Evolutionary conservation across 2,113 vertebrate species (phyloP), one percentile per base, ranked within the genome.

Genomic region (Fulica atra): DNA sequence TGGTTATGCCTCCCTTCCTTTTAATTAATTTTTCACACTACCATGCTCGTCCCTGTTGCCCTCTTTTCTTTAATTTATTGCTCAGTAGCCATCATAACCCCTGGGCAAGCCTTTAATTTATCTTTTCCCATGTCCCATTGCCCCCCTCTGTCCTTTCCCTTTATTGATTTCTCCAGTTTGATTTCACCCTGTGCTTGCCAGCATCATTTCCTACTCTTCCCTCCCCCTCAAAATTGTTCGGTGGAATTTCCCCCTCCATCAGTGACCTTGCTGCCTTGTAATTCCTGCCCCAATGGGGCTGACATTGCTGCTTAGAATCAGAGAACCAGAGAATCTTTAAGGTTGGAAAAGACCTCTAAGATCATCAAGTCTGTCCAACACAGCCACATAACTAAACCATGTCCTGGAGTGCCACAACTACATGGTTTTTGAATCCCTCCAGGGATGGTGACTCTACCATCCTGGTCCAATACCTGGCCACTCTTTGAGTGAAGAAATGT

Each of bases 1-100:
- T 66, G 59, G 95, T 89, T 97, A 87, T 94, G 95, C 94, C 90
- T 97, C 82, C 66, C 73, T 95, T 96, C 77, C 82, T 94, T 96
- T 96, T 95, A 96, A 97, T 97, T 97, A 95, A 87, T 89, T 95
- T 86, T 93, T 93, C 93, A 81, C 90, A 93, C 69, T 95, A n/a
- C 86, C 66, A 88, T 88, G 51, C 79, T 94, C 0, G 29, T 97
- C 89, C 92, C 84, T 57, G 20, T 90, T 95, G 95, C 90, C 90
- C 93, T 96, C 88, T 95, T 96, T 89, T 87, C 48, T 94, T 94
- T 97, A 95, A 97, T 95, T 94, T 91, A 91, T 96, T 96, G 91
- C 92, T 97, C 88, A 50, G 72, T 82, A 51, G 95, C 93, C 87
- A 93, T 85, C 95, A 96, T 83, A 95, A 74, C 95, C 96, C 65